Evolutionary conservation across 2,113 vertebrate species (phyloP), one percentile per base, ranked within the genome.

Genomic region (Coryphaenoides rupestris): DNA sequence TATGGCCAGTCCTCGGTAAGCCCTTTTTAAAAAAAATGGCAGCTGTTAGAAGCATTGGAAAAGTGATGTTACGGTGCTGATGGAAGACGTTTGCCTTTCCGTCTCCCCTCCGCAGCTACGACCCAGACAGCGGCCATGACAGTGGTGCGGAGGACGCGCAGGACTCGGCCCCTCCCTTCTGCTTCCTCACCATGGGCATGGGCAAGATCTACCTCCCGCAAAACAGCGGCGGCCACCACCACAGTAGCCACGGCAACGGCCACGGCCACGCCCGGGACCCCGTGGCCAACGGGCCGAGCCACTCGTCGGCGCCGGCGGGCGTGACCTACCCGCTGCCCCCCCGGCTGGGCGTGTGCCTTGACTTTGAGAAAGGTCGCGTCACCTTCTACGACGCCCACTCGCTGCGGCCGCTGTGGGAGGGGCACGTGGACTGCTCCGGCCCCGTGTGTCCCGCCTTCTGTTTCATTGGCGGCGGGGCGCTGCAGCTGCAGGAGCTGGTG

Each of bases 171-270:
- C 96, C 96, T 0, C 92, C 96, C 1, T 99, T 96, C 17, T 94
- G 93, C 67, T 99, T 99, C 90, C 92, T 99, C 59, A 98, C 96
- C 62, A 95, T 99, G 2, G 96, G 96, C 69, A 99, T 98, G 96
- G 96, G 96, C 52, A 98, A 98, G 82, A 94, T 99, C 80, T 90
- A 92, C 88, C 19, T 93, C 75, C 86, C 92, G 55, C 87, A 79
- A 55, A 92, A 88, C 70, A 78, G 47, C 81, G 45, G 84, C 63
- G 74, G 89, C 78, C 89, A 82, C 22, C 79, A 84, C 60, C 66
- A 61, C 15, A 76, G 58, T 63, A 88, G 81, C 22, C 79, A 84
- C 58, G 65, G 61, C 15, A 76, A 61, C 65, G 81, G 81, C 0
- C 65, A 78, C 14, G 87, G 85, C 56, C 61, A 76, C 1, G 60